Evolutionary conservation across 2,888 invertebrate species (phyloP).

Genomic region (Panopea generosa): DNA sequence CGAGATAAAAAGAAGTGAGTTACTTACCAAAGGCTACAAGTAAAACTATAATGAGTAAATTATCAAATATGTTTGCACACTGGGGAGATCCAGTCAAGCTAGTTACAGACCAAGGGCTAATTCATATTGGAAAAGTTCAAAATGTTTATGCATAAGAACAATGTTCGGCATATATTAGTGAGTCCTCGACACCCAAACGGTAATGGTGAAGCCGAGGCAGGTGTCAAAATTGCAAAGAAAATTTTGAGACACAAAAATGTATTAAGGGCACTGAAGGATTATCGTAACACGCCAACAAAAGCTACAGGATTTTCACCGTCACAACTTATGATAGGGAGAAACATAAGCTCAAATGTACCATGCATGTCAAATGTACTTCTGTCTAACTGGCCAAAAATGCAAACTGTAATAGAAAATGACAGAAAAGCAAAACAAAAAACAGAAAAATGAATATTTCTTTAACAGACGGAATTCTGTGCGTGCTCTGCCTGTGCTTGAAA

Average conservation of each 20-base stretch:
- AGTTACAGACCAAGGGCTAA: constrained; percentile 47
- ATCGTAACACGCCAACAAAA: constrained; percentile 29
- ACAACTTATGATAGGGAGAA: constrained; percentile 45
- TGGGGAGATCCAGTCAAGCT: constrained; percentile 49
- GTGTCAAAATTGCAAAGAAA: constrained; percentile 45
- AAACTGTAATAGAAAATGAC: constrained; percentile 7
- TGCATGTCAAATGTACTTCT: not conserved
- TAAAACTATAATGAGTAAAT: constrained; percentile 29
- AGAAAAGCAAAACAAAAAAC: no score
- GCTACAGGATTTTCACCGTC: constrained; percentile 33
- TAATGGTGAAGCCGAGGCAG: constrained; percentile 51
- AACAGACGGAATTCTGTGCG: no score
- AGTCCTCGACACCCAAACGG: constrained; percentile 31
- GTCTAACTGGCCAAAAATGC: constrained; percentile 31
- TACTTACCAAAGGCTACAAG: constrained; percentile 27
- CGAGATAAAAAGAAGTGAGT: constrained; percentile 45
- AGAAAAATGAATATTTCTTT: not conserved
- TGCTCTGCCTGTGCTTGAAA: no score
- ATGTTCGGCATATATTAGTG: no score
- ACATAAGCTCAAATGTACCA: constrained; percentile 34
- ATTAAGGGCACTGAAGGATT: constrained; percentile 33
- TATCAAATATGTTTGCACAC: constrained; percentile 54
- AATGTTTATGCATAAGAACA: constrained; percentile 14
- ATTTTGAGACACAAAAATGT: constrained; percentile 42
- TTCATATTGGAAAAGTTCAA: constrained; percentile 39